A percentile compares a stretch with the other conserved stretches of the same genome.
These are phyloP conservation scores for Onchidella celtica DNA, from an alignment of 2,888 invertebrate genomes.

Conservation along the genomic window DNA sequence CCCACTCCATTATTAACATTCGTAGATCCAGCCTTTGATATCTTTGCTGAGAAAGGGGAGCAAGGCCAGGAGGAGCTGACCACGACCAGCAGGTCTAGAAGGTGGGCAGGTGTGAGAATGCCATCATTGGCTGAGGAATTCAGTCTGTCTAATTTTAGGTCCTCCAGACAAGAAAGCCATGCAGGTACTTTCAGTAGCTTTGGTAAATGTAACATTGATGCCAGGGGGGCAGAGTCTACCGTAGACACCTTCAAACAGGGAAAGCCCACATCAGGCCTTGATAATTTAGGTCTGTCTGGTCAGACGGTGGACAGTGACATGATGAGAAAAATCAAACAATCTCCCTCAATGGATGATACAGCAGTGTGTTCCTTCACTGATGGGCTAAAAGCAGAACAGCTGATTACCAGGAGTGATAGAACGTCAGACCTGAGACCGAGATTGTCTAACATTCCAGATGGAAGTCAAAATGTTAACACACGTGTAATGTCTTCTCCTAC, in stretches of 20 bases:
- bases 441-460: background rate
- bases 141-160: background rate
- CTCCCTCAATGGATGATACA: too few species aligned
- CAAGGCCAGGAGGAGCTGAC: background rate
- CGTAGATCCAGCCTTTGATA: background rate
- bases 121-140: constrained; percentile 1
- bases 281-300: too few species aligned
- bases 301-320: too few species aligned
- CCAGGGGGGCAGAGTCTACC: background rate
- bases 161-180: constrained; percentile 28
- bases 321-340: too few species aligned
- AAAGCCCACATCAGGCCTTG: too few species aligned
- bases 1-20: constrained; percentile 33
- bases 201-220: constrained; percentile 23
- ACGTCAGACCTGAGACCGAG: constrained; percentile 1
- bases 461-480: too few species aligned
- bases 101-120: background rate
- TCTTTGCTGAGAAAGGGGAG: background rate
- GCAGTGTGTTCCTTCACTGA: too few species aligned
- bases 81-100: background rate
- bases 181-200: constrained; percentile 19
- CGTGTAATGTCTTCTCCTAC: too few species aligned
- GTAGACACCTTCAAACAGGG: too few species aligned
- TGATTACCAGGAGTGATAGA: constrained; percentile 1
- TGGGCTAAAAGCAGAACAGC: too few species aligned